Conservation (phyloP, 2,888 invertebrate genomes). For the Drosophila gaucha region DNA sequence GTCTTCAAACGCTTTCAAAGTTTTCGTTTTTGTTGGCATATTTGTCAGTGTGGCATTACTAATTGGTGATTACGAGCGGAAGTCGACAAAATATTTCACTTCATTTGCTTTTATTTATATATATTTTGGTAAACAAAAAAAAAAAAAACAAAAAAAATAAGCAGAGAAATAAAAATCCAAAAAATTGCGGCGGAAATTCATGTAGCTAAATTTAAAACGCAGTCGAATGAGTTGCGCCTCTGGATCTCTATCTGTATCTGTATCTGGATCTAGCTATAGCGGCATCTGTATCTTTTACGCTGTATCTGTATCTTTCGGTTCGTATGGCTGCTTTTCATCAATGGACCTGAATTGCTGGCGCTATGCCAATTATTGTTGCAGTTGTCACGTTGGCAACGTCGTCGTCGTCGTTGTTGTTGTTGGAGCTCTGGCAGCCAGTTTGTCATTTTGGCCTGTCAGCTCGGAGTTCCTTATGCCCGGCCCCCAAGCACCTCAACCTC, state of each 20-base stretch:
- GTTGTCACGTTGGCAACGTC: constrained; percentile 50
- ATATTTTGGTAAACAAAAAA: constrained; percentile 51
- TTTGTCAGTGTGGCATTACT: constrained; percentile 83
- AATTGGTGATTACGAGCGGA: constrained; percentile 83
- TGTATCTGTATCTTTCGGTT: constrained; percentile 27
- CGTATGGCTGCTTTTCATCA: constrained; percentile 70
- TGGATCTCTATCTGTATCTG: constrained; percentile 26
- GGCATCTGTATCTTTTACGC: background rate
- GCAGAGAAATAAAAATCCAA: constrained; percentile 27
- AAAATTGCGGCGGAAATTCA: constrained; percentile 66
- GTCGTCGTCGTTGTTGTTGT: too few species aligned
- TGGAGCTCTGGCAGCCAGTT: constrained; percentile 45
- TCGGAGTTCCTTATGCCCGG: constrained; percentile 43
- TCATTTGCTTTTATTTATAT: constrained; percentile 78
- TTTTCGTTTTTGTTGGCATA: constrained; percentile 64
- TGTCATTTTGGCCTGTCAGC: constrained; percentile 65
- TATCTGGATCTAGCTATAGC: constrained; percentile 20
- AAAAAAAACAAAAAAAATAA: background rate
- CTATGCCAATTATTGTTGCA: constrained; percentile 73
- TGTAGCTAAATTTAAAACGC: constrained; percentile 72
- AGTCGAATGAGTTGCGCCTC: constrained; percentile 50
- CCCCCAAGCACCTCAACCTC: background rate
- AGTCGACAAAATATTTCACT: constrained; percentile 80
- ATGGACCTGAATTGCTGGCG: constrained; percentile 68
- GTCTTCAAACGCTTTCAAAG: constrained; percentile 20